Base-by-base conservation (phyloP, 2,113 vertebrate genomes). In the Choloepus hoffmanni region DNA sequence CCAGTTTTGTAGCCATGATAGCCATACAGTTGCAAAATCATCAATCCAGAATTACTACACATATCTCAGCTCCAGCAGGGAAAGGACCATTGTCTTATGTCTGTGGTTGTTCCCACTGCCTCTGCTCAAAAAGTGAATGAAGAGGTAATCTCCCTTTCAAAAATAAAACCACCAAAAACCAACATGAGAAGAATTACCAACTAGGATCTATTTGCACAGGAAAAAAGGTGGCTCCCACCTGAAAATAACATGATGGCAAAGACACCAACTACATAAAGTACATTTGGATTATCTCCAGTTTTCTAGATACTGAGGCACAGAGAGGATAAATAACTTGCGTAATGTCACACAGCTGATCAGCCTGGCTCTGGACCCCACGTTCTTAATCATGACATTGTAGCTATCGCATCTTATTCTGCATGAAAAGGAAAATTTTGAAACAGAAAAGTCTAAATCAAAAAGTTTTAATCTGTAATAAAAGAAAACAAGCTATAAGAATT, bases 391-490 rank as follows among this genome's bases (percentile, higher is more conserved):
- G 55, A 73, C 21, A 36, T 0, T 28, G 24, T 4, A 3, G 36
- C 21, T 84, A 21, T 13, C 7, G 77, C 23, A 72, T 58, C 24
- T 62, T 62, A n/a, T 55, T 79, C 87, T 85, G 62, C 60, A 60
- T 28, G 5, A 68, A 74, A 78, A 73, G n/a, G 19, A 85, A 62
- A 68, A 21, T 18, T 74, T n/a, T 74, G 30, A 85, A 92, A 68
- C 24, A 45, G 24, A 33, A 85, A 78, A 62, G 4, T 63, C 48
- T 18, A 74, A 68, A 79, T 58, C 36, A 88, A 89, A 95, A 82
- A 28, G 48, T 63, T 83, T 81, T 50, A 65, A 79, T 95, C 43
- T 88, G 43, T 74, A 53, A 68, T 15, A 72, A 85, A 90, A 95
- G 89, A 67, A 95, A 89, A 58, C 3, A 87, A 83, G 86, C 76